Percentiles rank a stretch among this genome's conserved stretches.
Conservation (phyloP, 1,140 invertebrate genomes). For the Steinernema feltiae region DNA sequence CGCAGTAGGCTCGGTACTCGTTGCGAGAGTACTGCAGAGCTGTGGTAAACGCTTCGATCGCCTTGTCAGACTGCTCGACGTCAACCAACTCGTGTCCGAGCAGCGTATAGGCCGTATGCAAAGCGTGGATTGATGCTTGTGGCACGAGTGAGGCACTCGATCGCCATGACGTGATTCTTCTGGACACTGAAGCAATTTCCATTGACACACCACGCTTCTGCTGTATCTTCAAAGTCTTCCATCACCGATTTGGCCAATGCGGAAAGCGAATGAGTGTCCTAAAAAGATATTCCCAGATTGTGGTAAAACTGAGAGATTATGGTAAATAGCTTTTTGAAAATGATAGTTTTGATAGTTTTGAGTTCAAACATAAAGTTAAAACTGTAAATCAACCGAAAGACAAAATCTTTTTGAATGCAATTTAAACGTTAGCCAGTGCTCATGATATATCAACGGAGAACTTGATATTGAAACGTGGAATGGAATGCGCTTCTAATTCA, state of each 20-base stretch:
- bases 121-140: constrained; percentile 84
- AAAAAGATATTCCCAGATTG: neutral
- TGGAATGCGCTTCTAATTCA: neutral
- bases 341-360: neutral
- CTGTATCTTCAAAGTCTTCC: constrained; percentile 58
- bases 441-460: too few relatives aligned
- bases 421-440: too few relatives aligned
- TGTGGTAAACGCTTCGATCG: constrained; percentile 83
- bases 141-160: constrained; percentile 94
- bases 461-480: too few relatives aligned
- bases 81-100: constrained; percentile 92
- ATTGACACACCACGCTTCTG: constrained; percentile 79
- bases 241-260: constrained; percentile 72
- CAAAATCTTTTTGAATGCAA: neutral
- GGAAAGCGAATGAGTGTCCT: constrained; percentile 82
- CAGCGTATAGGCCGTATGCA: constrained; percentile 89
- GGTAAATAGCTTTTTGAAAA: neutral
- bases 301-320: too few relatives aligned
- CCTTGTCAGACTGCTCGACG: constrained; percentile 92
- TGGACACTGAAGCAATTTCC: constrained; percentile 95
- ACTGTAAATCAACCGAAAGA: too few relatives aligned
- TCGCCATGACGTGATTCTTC: constrained; percentile 92
- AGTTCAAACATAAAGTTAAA: too few relatives aligned
- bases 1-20: constrained; percentile 98
- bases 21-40: constrained; percentile 82